phyloP scores from a whole-genome alignment of 37 sponge, comb jelly and placozoan genomes.

The Diacarnus erythraeanus region DNA sequence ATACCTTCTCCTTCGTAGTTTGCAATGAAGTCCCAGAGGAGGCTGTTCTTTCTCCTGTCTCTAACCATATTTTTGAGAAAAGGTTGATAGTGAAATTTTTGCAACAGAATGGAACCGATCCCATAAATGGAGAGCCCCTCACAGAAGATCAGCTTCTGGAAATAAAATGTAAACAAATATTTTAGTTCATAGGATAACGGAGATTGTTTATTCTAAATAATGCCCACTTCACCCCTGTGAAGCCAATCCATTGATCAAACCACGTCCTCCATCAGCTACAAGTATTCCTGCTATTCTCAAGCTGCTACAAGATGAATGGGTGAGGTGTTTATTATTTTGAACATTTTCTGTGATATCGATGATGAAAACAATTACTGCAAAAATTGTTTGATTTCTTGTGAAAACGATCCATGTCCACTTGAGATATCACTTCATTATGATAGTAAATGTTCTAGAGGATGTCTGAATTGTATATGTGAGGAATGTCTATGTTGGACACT shows the following conservation, averaged over 20 bases:
- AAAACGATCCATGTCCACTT: background rate
- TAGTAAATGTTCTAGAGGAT: background rate
- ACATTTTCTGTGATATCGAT: background rate
- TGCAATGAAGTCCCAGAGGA: constrained; percentile 95
- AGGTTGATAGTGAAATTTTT: constrained; percentile 91
- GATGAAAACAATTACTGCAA: background rate
- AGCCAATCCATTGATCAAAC: constrained; percentile 84
- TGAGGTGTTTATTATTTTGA: constrained; percentile 24
- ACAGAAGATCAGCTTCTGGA: constrained; percentile 82
- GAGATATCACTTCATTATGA: background rate
- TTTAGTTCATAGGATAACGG: background rate
- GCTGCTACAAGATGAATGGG: constrained; percentile 98
- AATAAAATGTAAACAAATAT: constrained; percentile 66
- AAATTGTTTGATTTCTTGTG: too few species aligned
- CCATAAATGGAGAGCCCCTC: constrained; percentile 92
- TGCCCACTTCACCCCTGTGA: constrained; percentile 10
- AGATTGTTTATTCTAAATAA: background rate
- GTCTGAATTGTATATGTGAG: too few species aligned
- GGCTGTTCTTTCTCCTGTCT: constrained; percentile 93
- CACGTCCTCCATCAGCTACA: constrained; percentile 98
- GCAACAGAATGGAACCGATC: constrained; percentile 90
- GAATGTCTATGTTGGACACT: too few species aligned
- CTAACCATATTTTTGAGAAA: constrained; percentile 91
- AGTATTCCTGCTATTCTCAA: constrained; percentile 99
- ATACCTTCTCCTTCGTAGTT: constrained; percentile 37